Percentiles rank a stretch among this genome's conserved stretches.
Conservation (phyloP, 2,797 vertebrate genomes). For the Malurus splendens region DNA sequence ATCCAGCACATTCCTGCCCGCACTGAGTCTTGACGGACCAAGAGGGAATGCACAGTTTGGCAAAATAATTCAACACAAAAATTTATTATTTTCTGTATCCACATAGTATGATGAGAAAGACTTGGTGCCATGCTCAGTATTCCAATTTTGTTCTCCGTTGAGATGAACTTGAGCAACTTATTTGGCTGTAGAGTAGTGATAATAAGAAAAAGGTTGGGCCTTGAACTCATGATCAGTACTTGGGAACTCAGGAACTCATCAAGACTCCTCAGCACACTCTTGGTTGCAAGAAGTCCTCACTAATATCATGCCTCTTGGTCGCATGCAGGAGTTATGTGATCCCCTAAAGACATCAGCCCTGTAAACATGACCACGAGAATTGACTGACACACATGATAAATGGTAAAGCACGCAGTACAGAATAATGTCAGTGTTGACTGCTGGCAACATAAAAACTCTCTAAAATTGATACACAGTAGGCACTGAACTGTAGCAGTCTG, state of each 20-base stretch:
- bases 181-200: not conserved
- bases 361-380: not conserved
- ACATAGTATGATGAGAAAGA: not conserved
- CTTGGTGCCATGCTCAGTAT: not conserved
- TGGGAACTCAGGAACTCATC: not conserved
- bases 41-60: not conserved
- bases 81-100: not conserved
- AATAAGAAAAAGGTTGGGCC: not conserved
- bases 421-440: not conserved
- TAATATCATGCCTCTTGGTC: not conserved
- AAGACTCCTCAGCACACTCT: not conserved
- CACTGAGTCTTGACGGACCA: not conserved
- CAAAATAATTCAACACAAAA: not conserved
- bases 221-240: not conserved
- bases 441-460: not conserved
- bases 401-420: not conserved
- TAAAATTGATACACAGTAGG: not conserved
- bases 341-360: not conserved
- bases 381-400: not conserved
- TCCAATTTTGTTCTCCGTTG: not conserved
- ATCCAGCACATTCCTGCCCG: not conserved
- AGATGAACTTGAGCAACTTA: not conserved
- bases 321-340: not conserved
- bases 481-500: not conserved
- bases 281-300: not conserved